Evolutionary conservation across 2,113 vertebrate species (phyloP).

Genomic region (Cyrtonyx montezumae): DNA sequence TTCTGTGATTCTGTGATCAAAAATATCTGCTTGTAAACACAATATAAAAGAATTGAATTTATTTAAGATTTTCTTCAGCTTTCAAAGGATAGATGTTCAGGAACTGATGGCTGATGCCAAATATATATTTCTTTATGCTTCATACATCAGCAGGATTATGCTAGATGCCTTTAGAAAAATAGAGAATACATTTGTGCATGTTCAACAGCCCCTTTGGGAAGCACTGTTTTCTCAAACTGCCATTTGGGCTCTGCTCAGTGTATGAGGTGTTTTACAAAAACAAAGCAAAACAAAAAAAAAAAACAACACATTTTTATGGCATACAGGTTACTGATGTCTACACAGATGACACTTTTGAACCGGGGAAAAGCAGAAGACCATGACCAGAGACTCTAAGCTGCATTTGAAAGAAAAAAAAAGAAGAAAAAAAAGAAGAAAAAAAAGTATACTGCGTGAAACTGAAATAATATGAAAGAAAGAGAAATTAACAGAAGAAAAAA

Average conservation of each 20-base stretch:
- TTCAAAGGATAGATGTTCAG: background rate
- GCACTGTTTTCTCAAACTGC: background rate
- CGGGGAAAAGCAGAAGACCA: background rate
- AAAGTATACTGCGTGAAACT: background rate
- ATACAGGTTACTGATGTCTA: background rate
- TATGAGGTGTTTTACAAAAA: background rate
- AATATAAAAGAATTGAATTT: fast-evolving
- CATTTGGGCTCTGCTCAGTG: background rate
- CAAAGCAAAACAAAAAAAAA: background rate
- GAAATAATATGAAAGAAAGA: background rate
- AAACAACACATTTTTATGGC: background rate
- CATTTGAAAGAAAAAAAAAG: background rate
- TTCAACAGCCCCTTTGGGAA: background rate
- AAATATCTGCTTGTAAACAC: background rate
- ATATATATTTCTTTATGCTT: background rate
- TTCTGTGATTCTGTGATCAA: no score
- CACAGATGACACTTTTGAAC: background rate
- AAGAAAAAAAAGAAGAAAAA: background rate
- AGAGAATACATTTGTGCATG: background rate
- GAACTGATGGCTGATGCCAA: background rate
- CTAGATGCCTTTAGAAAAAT: background rate
- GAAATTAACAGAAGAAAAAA: background rate
- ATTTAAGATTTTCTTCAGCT: background rate
- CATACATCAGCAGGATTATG: background rate
- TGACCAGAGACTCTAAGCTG: background rate